Evolutionary conservation across 2,797 vertebrate genomes (phyloP).

Genomic region (Tadarida brasiliensis): DNA sequence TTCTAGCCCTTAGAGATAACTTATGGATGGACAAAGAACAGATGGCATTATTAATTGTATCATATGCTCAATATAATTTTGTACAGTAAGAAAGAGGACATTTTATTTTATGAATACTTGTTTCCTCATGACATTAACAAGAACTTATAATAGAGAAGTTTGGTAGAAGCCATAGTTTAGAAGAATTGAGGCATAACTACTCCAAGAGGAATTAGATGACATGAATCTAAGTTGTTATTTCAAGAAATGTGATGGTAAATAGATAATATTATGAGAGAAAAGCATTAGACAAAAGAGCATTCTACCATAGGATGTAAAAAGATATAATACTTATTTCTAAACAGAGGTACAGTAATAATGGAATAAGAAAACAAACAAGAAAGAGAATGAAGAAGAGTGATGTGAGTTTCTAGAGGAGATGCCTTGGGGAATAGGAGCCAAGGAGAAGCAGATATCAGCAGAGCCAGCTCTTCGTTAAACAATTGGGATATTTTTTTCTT

Average conservation of each 20-base stretch:
- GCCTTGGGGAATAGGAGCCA: rapidly evolving
- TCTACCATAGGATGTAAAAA: not conserved
- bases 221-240: not conserved
- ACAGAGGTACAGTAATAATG: not conserved
- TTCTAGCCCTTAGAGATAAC: not conserved
- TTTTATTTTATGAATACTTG: not conserved
- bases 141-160: not conserved
- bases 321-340: not conserved
- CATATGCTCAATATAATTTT: not conserved
- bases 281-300: not conserved
- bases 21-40: not conserved
- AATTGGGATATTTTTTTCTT: not conserved
- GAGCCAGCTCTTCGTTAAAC: not conserved
- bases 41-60: not conserved
- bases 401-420: not conserved
- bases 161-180: not conserved
- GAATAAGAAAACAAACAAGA: not conserved
- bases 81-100: not conserved
- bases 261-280: not conserved
- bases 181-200: not conserved
- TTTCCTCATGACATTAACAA: not conserved
- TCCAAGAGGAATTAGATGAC: not conserved
- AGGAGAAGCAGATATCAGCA: not conserved
- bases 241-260: not conserved
- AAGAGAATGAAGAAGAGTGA: not conserved